Percentiles rank a stretch among this genome's conserved stretches.
Evolutionary conservation across 2,888 invertebrate genomes (phyloP).

Genomic region (Oconnorella tubifera): DNA sequence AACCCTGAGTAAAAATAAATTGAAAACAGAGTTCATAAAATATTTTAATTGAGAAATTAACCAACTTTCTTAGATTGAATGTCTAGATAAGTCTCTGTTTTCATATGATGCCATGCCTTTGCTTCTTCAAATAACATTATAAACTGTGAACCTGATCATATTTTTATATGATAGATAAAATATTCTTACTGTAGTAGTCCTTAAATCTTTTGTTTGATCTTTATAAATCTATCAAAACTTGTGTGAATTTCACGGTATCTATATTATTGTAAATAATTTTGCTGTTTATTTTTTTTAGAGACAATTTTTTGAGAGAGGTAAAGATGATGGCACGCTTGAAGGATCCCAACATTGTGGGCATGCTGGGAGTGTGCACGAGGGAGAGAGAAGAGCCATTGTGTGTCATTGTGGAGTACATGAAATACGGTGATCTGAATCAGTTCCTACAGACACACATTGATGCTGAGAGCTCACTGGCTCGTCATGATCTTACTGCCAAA

Average conservation of each 20-base stretch:
- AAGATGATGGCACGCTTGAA: slow-evolving; percentile 78
- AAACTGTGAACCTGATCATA: too few relatives aligned
- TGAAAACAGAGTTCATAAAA: too few relatives aligned
- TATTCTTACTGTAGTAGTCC: too few relatives aligned
- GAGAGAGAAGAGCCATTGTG: slow-evolving; percentile 83
- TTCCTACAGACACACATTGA: slow-evolving; percentile 69
- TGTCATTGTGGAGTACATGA: slow-evolving; percentile 84
- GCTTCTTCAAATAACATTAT: too few relatives aligned
- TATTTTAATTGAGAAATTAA: too few relatives aligned
- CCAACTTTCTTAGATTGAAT: too few relatives aligned
- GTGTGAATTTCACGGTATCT: background rate
- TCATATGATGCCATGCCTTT: too few relatives aligned
- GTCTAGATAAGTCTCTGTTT: too few relatives aligned
- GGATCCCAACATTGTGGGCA: slow-evolving; percentile 77
- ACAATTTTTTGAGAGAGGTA: slow-evolving; percentile 82
- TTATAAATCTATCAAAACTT: background rate
- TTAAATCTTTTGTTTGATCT: too few relatives aligned
- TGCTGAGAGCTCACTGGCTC: slow-evolving; percentile 62
- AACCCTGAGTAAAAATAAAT: too few relatives aligned
- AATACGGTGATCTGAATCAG: slow-evolving; percentile 77
- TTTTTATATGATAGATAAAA: too few relatives aligned
- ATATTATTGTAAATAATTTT: background rate
- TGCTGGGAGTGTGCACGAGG: slow-evolving; percentile 74
- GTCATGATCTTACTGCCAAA: slow-evolving; percentile 56
- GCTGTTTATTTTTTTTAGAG: slow-evolving; percentile 62